Conservation (phyloP, 2,888 invertebrate genomes). For the Pharmacophagus antenor region DNA sequence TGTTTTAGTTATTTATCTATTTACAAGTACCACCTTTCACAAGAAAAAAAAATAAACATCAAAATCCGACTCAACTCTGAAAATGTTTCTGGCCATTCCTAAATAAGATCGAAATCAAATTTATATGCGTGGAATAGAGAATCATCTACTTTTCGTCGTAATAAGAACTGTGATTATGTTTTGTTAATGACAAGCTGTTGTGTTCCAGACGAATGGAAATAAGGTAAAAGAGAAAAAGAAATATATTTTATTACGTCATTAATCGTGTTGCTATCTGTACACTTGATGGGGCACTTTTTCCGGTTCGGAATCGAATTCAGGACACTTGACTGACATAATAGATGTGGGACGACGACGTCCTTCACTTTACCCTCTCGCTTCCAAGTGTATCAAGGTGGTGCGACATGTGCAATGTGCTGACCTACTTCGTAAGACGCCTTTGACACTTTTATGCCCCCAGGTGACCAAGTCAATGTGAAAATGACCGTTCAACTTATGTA, state of each 20-base stretch:
- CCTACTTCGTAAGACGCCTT: conserved; percentile 25
- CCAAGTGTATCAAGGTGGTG: conserved; percentile 25
- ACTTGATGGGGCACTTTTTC: not conserved
- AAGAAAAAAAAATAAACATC: too few species aligned
- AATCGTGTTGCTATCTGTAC: not conserved
- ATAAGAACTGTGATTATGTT: too few species aligned
- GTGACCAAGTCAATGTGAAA: conserved; percentile 4
- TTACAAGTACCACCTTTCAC: too few species aligned
- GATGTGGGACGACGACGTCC: conserved; percentile 3
- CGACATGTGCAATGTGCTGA: conserved; percentile 20
- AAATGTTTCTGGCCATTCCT: too few species aligned
- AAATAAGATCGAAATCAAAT: too few species aligned
- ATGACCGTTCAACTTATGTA: not conserved
- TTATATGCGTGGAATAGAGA: too few species aligned
- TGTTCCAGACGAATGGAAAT: not conserved
- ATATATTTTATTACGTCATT: not conserved
- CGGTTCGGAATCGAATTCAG: conserved; percentile 7
- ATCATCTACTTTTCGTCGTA: too few species aligned
- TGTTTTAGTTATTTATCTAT: too few species aligned
- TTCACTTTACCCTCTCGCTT: conserved; percentile 4
- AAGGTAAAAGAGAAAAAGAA: not conserved
- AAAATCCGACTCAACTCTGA: too few species aligned
- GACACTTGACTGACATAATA: conserved; percentile 21
- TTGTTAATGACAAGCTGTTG: not conserved
- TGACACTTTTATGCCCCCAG: conserved; percentile 12